These are phyloP conservation scores for Cerastis leucographa DNA, from an alignment of 2,888 invertebrate genomes.

Conservation along the genomic window DNA sequence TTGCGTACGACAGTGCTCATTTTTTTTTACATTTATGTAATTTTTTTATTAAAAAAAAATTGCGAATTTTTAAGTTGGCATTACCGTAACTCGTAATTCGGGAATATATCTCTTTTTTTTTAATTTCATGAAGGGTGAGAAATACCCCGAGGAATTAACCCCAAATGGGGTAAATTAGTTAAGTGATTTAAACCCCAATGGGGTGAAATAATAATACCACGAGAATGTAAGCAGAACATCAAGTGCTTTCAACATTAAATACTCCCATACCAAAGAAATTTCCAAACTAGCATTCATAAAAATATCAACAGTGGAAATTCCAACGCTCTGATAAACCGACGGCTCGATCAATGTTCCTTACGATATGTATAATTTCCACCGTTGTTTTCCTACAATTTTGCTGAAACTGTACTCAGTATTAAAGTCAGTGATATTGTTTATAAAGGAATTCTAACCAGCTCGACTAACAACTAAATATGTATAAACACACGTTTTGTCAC, in stretches of 20 bases:
- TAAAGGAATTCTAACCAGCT: conserved; percentile 27
- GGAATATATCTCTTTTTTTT: conserved; percentile 38
- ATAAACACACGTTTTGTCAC: conserved; percentile 11
- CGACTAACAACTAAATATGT: conserved; percentile 35
- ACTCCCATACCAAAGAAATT: conserved; percentile 7
- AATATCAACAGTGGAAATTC: background rate
- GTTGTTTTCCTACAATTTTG: background rate
- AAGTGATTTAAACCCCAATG: conserved; percentile 33
- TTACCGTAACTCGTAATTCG: conserved; percentile 44
- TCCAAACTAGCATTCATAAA: conserved; percentile 12
- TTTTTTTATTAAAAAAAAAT: conserved; percentile 39
- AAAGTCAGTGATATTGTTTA: background rate
- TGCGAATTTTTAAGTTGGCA: conserved; percentile 42
- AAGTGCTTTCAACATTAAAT: conserved; percentile 38
- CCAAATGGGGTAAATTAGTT: background rate
- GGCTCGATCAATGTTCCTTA: background rate
- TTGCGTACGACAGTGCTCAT: conserved; percentile 51
- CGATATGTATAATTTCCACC: background rate
- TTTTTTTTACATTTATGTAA: conserved; percentile 41
- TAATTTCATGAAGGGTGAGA: background rate
- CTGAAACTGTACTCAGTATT: conserved; percentile 12
- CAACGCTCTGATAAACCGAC: background rate
- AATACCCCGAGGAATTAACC: conserved; percentile 12
- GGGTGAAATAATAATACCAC: conserved; percentile 42
- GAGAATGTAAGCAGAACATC: conserved; percentile 15